Conservation (phyloP, 2,888 invertebrate genomes). For the Eristalis pertinax region DNA sequence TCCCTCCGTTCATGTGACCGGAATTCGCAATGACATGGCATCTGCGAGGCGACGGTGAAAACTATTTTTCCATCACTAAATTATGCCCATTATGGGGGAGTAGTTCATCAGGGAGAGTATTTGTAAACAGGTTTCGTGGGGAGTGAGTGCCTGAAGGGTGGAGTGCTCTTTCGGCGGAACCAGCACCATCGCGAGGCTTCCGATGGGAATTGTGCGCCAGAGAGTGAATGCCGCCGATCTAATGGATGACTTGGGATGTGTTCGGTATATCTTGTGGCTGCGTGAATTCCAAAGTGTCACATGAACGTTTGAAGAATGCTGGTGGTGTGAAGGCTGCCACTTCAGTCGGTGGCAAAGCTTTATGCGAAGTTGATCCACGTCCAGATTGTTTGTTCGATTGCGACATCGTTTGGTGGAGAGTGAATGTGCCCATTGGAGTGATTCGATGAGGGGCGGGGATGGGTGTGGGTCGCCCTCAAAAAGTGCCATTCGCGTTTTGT, state of each 20-base stretch:
- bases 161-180: not conserved
- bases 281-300: not conserved
- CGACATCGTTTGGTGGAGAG: too few species aligned
- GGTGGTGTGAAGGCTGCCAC: not conserved
- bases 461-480: too few species aligned
- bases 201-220: not conserved
- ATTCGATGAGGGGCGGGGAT: too few species aligned
- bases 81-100: not conserved
- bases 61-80: not conserved
- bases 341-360: not conserved
- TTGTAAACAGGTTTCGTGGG: not conserved
- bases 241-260: not conserved
- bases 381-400: not conserved
- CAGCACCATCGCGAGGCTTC: not conserved
- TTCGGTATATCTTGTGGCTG: not conserved
- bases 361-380: too few species aligned
- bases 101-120: not conserved
- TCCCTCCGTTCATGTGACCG: conserved; percentile 38
- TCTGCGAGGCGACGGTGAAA: not conserved
- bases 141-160: not conserved
- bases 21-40: conserved; percentile 35
- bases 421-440: too few species aligned
- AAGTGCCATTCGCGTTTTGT: too few species aligned
- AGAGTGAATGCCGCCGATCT: not conserved
- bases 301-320: not conserved